These are phyloP conservation scores for Zosterops hypoxanthus DNA, from an alignment of 2,113 vertebrate species.

Conservation along the genomic window DNA sequence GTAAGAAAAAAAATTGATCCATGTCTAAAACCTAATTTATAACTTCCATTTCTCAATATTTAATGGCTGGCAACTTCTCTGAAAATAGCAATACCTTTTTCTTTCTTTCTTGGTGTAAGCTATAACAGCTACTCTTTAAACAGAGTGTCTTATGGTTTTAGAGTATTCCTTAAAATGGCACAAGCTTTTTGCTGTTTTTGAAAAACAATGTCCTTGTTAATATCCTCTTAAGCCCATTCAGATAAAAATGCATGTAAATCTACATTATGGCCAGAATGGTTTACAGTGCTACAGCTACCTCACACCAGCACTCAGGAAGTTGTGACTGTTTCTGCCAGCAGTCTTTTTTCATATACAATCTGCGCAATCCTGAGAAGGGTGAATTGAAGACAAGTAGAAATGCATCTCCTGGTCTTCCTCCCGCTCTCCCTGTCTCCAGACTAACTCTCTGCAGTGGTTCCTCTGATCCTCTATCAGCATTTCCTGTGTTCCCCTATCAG, in stretches of 20 bases:
- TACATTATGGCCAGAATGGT: background rate
- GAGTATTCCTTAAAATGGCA: background rate
- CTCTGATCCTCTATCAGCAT: background rate
- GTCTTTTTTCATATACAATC: background rate
- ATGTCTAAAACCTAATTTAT: background rate
- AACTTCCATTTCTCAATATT: background rate
- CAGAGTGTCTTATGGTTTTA: background rate
- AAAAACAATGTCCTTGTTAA: background rate
- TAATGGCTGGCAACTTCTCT: background rate
- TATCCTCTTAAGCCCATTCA: background rate
- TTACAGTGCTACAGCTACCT: background rate
- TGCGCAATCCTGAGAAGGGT: background rate
- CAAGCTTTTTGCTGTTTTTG: background rate
- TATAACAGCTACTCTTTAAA: background rate
- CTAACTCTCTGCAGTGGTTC: background rate
- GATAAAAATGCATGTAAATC: background rate
- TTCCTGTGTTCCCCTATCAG: constrained; percentile 3
- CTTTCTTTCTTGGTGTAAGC: background rate
- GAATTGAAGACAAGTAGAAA: background rate
- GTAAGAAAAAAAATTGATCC: background rate
- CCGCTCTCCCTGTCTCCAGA: background rate
- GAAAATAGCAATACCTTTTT: background rate
- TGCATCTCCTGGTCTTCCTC: background rate
- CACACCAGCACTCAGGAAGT: background rate
- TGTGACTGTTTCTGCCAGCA: background rate